Evolutionary conservation across 2,113 vertebrate genomes (phyloP).

Genomic region (Apaloderma vittatum): DNA sequence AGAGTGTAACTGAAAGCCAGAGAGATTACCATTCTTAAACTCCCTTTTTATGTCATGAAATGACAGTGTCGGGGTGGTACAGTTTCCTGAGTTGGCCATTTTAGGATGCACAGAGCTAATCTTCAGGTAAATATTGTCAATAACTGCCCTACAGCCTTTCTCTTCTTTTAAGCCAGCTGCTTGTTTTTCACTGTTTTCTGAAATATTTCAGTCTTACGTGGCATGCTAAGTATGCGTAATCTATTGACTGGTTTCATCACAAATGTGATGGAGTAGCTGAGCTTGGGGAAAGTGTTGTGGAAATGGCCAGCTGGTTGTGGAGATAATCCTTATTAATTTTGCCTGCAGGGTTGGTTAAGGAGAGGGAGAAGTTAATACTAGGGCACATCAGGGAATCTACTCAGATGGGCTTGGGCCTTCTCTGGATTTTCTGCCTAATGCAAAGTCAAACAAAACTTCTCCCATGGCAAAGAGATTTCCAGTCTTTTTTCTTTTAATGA

Average conservation of each 20-base stretch:
- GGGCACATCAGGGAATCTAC: neutral
- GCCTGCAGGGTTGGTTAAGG: neutral
- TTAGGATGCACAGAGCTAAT: neutral
- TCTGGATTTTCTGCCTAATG: neutral
- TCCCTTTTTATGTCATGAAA: slow-evolving; percentile 1
- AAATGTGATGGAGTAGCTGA: neutral
- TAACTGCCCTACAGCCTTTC: neutral
- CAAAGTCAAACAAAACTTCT: neutral
- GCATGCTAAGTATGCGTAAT: neutral
- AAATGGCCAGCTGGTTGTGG: neutral
- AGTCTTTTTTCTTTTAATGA: neutral
- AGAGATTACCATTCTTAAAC: neutral
- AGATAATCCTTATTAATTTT: neutral
- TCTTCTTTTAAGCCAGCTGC: neutral
- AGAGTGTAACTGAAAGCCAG: neutral
- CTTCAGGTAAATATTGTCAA: neutral
- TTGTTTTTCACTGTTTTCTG: neutral
- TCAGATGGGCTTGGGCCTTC: neutral
- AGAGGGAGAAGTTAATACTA: neutral
- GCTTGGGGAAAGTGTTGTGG: neutral
- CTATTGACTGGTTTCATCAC: neutral
- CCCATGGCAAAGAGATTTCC: neutral
- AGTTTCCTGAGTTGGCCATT: neutral
- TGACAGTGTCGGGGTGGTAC: slow-evolving; percentile 5
- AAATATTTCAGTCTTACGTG: neutral